Evolutionary conservation across 2,113 vertebrate species (phyloP).

Genomic region (Chauna torquata): DNA sequence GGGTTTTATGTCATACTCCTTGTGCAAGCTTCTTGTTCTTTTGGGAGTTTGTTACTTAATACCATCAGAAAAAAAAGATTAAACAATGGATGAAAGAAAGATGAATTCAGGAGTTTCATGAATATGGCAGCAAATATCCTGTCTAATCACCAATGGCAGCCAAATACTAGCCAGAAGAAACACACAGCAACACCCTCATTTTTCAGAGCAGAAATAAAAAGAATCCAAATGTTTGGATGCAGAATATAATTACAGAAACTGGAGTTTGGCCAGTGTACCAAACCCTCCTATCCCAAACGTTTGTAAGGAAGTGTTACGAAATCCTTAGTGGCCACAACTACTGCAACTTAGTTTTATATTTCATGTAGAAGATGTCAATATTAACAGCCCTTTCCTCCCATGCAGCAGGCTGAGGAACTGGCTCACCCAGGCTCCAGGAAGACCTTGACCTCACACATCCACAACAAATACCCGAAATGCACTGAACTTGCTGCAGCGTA

Average conservation of each 20-base stretch:
- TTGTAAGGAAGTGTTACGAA: not conserved
- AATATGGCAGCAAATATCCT: not conserved
- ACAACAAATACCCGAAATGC: rapidly evolving
- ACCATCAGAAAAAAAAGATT: not conserved
- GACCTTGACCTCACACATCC: not conserved
- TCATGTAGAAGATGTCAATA: not conserved
- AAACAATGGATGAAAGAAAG: not conserved
- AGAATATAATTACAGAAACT: not conserved
- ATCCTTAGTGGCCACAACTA: not conserved
- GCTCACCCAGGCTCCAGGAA: not conserved
- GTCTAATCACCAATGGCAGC: not conserved
- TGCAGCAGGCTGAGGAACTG: not conserved
- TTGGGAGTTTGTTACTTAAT: not conserved
- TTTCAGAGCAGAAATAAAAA: not conserved
- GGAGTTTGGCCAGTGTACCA: not conserved
- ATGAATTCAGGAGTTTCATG: not conserved
- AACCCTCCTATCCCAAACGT: not conserved
- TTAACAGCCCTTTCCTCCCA: not conserved
- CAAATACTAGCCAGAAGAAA: not conserved
- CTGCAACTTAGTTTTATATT: not conserved
- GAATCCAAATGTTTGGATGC: not conserved
- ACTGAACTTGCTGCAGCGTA: not conserved
- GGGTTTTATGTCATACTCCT: not conserved
- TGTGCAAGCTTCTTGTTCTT: not conserved
- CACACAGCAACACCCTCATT: not conserved